Base-by-base conservation (phyloP, 2,888 invertebrate species). In the Peribatodes rhomboidaria region DNA sequence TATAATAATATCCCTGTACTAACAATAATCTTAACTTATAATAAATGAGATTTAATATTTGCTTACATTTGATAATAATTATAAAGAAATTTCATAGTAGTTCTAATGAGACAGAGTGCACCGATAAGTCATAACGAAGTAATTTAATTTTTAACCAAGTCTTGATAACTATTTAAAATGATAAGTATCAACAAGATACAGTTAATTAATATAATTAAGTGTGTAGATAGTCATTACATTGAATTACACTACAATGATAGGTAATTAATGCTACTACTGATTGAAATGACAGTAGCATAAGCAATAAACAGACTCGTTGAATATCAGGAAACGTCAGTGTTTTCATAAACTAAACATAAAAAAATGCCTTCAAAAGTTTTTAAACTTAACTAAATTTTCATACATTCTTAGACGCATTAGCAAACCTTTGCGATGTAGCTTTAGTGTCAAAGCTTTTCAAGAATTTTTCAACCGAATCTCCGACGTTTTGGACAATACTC, bases 401-500 rank as follows among this genome's bases (percentile, higher is more conserved):
- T 52, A 50, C 58, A 58, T 58, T 61, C 52, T 76, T 71, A 14
- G 89, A 90, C 33, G 86, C 87, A 41, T 82, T 86, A 3, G 85
- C 81, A 20, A 85, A 82, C 76, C 82, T 86, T 57, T 83, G 76
- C 49, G 68, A 81, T 77, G 75, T 53, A 52, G 65, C 60, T 44
- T 68, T 57, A 1, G 69, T 70, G 56, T 96, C 95, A 68, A 96
- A 94, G 72, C 93, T 93, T 57, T 94, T 93, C 44, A 96, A 86
- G 81, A 96, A 96, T 76, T 94, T 94, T 33, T 95, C 95, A 53
- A 97, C 88, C 6, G 95, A 94, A 57, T 95, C 94, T 10, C 96
- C 95, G 2, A 96, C 95, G 62, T 94, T 95, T 77, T 95, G 95
- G 14, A 97, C 82, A 67, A 97, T 91, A 62, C 95, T 95, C 58